Evolutionary conservation across 2,113 vertebrate species (phyloP).

Genomic region (Rhea pennata): DNA sequence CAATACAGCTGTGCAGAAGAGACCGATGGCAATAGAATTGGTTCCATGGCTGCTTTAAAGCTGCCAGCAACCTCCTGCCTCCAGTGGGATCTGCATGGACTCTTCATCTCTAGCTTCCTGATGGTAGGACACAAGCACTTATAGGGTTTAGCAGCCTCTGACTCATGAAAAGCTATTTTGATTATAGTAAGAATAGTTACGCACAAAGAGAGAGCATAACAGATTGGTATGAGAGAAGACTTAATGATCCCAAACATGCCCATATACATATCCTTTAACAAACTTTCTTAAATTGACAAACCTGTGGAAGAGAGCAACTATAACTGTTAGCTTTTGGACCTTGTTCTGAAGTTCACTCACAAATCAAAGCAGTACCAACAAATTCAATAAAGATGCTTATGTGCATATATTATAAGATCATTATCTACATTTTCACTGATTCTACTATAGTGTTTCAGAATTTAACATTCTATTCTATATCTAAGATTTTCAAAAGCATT

Average conservation of each 20-base stretch:
- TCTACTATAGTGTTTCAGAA: no score
- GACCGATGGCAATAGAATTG: background rate
- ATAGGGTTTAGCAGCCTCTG: background rate
- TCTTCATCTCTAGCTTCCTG: background rate
- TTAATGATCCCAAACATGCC: background rate
- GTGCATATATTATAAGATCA: no score
- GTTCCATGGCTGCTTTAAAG: background rate
- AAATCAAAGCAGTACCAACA: background rate
- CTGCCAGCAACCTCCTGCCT: background rate
- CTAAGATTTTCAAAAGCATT: no score
- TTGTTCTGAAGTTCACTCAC: background rate
- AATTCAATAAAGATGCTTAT: no score
- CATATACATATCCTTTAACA: background rate
- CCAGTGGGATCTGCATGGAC: background rate
- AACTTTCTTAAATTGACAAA: background rate
- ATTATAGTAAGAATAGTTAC: background rate
- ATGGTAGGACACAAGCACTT: background rate
- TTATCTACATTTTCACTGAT: no score
- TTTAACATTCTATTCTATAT: no score
- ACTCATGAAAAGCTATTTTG: background rate
- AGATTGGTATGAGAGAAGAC: background rate
- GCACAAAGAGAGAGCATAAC: background rate
- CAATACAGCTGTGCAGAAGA: background rate
- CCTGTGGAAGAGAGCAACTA: background rate
- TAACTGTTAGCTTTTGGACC: background rate